Evolutionary conservation across 2,888 invertebrate species (phyloP).

Genomic region (Lamellibrachia satsuma): DNA sequence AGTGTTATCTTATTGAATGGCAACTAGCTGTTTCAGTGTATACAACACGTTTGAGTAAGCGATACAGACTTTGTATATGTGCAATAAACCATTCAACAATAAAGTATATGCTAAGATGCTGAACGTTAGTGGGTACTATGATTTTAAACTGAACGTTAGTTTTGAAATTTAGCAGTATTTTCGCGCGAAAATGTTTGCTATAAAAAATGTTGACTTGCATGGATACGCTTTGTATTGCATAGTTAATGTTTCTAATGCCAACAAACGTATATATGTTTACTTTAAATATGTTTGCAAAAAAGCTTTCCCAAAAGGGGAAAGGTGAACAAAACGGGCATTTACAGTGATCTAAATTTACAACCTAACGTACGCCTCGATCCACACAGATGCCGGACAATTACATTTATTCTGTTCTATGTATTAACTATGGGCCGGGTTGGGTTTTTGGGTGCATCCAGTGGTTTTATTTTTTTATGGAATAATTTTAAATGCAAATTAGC

Average conservation of each 20-base stretch:
- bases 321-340: too few species aligned
- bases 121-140: neutral
- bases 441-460: too few species aligned
- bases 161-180: neutral
- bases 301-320: too few species aligned
- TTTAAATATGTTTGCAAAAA: neutral
- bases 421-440: too few species aligned
- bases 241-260: neutral
- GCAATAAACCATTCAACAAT: neutral
- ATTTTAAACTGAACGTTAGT: neutral
- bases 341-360: too few species aligned
- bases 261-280: neutral
- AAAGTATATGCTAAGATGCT: neutral
- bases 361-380: too few species aligned
- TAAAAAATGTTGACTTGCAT: neutral
- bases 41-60: neutral
- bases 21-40: neutral
- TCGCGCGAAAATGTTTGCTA: constrained; percentile 17
- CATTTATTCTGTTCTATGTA: too few species aligned
- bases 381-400: too few species aligned
- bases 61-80: neutral
- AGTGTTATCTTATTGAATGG: neutral
- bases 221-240: neutral
- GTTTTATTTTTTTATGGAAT: too few species aligned
- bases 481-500: too few species aligned